phyloP scores from a whole-genome alignment of 1,140 invertebrate genomes.

The Aphidius gifuensis region DNA sequence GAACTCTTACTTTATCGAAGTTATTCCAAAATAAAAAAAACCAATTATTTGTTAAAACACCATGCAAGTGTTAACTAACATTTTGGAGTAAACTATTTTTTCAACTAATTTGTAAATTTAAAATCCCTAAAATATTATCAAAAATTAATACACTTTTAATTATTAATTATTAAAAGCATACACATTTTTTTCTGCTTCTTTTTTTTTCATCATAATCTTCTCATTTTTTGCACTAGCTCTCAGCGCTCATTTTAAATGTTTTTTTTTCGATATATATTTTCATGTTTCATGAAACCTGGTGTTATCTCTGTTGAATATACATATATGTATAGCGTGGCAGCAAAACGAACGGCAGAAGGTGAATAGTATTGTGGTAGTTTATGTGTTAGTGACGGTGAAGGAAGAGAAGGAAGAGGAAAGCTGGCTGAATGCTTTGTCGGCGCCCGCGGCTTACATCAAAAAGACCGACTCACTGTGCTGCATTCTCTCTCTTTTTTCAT shows the following conservation, averaged over 20 bases:
- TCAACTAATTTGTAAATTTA: no score
- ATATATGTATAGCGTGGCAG: slow-evolving; percentile 27
- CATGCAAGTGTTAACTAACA: no score
- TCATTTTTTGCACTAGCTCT: not conserved
- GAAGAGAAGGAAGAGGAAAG: slow-evolving; percentile 16
- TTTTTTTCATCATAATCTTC: slow-evolving; percentile 10
- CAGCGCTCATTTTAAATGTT: not conserved
- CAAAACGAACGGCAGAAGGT: slow-evolving; percentile 15
- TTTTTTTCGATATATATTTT: slow-evolving; percentile 6
- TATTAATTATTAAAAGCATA: no score
- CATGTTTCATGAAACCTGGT: slow-evolving; percentile 13
- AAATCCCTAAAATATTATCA: no score
- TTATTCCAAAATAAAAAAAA: no score
- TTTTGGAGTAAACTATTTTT: no score
- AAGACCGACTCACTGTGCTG: slow-evolving; percentile 37
- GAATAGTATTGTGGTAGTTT: slow-evolving; percentile 32
- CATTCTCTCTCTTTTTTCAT: slow-evolving; percentile 9
- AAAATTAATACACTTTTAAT: no score
- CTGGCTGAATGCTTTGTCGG: slow-evolving; percentile 52
- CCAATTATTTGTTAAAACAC: no score
- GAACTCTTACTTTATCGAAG: no score
- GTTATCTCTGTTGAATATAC: slow-evolving; percentile 15
- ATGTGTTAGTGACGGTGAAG: slow-evolving; percentile 34
- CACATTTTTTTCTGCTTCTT: slow-evolving; percentile 6
- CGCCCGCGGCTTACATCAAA: slow-evolving; percentile 53